These are phyloP conservation scores for Muraenolepis orangiensis DNA, from an alignment of 2,797 vertebrate genomes.

Conservation along the genomic window DNA sequence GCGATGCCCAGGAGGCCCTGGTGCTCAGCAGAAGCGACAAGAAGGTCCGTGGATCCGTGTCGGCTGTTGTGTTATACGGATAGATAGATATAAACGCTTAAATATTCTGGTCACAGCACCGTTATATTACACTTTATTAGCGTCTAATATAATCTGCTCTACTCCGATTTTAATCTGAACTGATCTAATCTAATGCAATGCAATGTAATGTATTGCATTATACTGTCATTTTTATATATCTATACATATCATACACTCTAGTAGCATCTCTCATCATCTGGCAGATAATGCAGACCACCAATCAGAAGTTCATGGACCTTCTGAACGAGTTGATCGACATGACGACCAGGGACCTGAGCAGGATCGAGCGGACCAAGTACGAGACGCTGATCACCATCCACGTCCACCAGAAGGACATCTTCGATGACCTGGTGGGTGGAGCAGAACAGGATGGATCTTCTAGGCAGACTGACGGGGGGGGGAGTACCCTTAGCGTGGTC, in stretches of 20 bases:
- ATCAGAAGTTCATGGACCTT: conserved; percentile 81
- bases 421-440: conserved; percentile 78
- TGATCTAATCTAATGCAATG: too few relatives aligned
- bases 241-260: too few relatives aligned
- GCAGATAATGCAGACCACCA: conserved; percentile 79
- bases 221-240: too few relatives aligned
- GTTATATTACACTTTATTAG: too few relatives aligned
- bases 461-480: too few relatives aligned
- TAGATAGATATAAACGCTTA: too few relatives aligned
- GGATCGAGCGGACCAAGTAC: conserved; percentile 81
- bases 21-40: conserved; percentile 76
- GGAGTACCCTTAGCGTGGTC: too few relatives aligned
- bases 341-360: conserved; percentile 79
- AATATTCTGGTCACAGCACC: too few relatives aligned
- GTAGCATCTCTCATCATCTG: too few relatives aligned
- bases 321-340: conserved; percentile 83
- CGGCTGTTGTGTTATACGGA: too few relatives aligned
- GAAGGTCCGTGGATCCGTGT: conserved; percentile 66
- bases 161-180: neutral
- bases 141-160: neutral
- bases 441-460: neutral
- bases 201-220: too few relatives aligned
- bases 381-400: conserved; percentile 88
- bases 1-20: conserved; percentile 79
- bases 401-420: conserved; percentile 87